phyloP scores from a whole-genome alignment of 2,113 vertebrate genomes.

The Petrocephalus microphthalmus region DNA sequence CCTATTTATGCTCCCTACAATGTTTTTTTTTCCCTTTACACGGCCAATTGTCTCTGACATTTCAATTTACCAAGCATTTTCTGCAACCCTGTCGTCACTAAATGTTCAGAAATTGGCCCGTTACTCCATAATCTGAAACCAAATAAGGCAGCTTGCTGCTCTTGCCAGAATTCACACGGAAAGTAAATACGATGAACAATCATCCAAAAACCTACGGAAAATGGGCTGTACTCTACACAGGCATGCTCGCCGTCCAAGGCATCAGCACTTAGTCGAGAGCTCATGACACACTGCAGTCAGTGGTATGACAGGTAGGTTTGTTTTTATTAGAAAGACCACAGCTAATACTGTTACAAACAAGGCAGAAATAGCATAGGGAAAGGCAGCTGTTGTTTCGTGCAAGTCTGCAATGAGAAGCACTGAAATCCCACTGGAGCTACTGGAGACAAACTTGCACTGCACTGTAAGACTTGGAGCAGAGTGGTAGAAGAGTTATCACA shows the following conservation, averaged over 20 bases:
- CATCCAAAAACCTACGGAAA: not conserved
- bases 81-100: not conserved
- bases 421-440: not conserved
- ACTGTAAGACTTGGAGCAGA: not conserved
- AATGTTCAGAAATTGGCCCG: not conserved
- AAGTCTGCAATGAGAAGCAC: constrained; percentile 25
- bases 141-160: not conserved
- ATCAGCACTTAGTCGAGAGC: not conserved
- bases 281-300: not conserved
- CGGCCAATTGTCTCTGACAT: not conserved
- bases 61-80: not conserved
- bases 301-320: constrained; percentile 26
- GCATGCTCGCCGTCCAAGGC: not conserved
- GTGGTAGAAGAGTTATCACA: not conserved
- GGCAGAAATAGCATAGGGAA: constrained; percentile 36
- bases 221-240: not conserved
- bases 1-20: not conserved
- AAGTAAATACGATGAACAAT: not conserved
- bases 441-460: constrained; percentile 12
- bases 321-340: constrained; percentile 45
- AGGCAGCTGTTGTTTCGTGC: constrained; percentile 31
- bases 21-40: not conserved
- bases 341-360: constrained; percentile 41
- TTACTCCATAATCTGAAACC: not conserved
- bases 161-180: not conserved